Conservation (phyloP, 2,888 invertebrate genomes). For the Leuctra nigra region DNA sequence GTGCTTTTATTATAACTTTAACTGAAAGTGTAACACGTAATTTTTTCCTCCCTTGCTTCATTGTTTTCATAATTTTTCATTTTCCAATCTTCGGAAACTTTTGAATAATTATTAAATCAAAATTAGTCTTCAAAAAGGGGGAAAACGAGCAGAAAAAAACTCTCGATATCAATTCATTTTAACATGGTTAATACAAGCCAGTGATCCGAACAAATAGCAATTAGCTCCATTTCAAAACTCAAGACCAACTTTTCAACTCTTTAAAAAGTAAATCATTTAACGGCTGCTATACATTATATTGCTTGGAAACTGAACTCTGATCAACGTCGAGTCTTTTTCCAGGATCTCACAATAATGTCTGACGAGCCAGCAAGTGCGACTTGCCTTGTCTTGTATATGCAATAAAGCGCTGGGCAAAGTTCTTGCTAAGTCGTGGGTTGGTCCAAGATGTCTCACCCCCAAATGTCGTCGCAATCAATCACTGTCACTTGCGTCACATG, state of each 20-base stretch:
- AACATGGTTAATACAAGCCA: constrained; percentile 26
- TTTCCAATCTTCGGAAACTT: constrained; percentile 28
- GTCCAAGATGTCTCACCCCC: neutral
- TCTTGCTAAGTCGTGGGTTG: neutral
- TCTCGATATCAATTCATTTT: constrained; percentile 28
- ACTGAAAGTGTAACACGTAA: constrained; percentile 21
- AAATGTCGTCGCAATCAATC: constrained; percentile 3
- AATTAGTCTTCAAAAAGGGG: constrained; percentile 36
- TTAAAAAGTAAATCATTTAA: constrained; percentile 23
- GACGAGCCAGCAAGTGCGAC: too few relatives aligned
- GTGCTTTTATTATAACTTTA: constrained; percentile 9
- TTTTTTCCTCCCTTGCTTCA: constrained; percentile 23
- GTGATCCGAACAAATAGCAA: constrained; percentile 26
- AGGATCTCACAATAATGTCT: too few relatives aligned
- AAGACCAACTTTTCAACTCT: constrained; percentile 16
- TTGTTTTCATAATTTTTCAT: constrained; percentile 28
- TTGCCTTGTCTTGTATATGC: neutral
- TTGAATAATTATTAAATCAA: constrained; percentile 40
- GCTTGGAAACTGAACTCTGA: too few relatives aligned
- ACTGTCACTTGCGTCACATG: constrained; percentile 7
- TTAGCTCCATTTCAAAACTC: constrained; percentile 20
- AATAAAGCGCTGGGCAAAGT: neutral
- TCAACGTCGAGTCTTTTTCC: too few relatives aligned
- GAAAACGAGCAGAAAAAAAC: constrained; percentile 16
- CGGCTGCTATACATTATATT: too few relatives aligned